Percentiles rank a stretch among this genome's conserved stretches.
phyloP scores from a whole-genome alignment of 1,140 invertebrate genomes.

The Drusus annulatus region DNA sequence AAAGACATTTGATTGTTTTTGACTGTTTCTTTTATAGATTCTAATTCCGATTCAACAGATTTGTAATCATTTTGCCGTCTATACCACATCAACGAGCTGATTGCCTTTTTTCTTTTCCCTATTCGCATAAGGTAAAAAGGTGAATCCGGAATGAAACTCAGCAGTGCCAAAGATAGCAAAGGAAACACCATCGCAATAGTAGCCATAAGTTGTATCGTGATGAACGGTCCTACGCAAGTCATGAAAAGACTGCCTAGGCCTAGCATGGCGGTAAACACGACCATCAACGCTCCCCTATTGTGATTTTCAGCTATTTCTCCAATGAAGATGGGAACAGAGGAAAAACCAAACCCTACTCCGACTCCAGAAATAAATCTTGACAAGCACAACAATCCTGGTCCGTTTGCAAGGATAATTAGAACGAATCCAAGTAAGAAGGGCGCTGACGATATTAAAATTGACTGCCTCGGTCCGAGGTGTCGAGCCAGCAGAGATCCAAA shows the following conservation, averaged over 20 bases:
- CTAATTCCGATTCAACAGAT: slow-evolving; percentile 44
- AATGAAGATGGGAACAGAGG: slow-evolving; percentile 67
- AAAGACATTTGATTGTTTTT: slow-evolving; percentile 47
- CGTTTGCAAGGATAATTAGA: slow-evolving; percentile 64
- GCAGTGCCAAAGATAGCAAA: slow-evolving; percentile 30
- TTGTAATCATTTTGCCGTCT: slow-evolving; percentile 45
- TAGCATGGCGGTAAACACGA: slow-evolving; percentile 51
- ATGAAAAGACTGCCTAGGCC: slow-evolving; percentile 47
- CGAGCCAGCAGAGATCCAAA: slow-evolving; percentile 59
- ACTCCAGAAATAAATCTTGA: slow-evolving; percentile 68
- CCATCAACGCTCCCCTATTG: slow-evolving; percentile 54
- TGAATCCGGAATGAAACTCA: slow-evolving; percentile 54
- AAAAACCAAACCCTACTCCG: slow-evolving; percentile 65
- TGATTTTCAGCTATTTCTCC: slow-evolving; percentile 67
- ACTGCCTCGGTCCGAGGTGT: slow-evolving; percentile 62
- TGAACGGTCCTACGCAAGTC: slow-evolving; percentile 44
- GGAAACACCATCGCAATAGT: slow-evolving; percentile 49
- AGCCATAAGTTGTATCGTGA: slow-evolving; percentile 40
- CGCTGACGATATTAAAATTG: slow-evolving; percentile 60
- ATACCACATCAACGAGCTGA: slow-evolving; percentile 48
- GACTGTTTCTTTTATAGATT: slow-evolving; percentile 47
- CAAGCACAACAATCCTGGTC: slow-evolving; percentile 62
- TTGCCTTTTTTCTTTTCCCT: slow-evolving; percentile 51
- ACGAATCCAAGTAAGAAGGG: slow-evolving; percentile 60
- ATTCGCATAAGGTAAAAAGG: slow-evolving; percentile 50